A percentile compares a stretch with the other conserved stretches of the same genome.
These are phyloP conservation scores for Drosophila nasuta DNA, from an alignment of 1,140 invertebrate species.

Conservation along the genomic window DNA sequence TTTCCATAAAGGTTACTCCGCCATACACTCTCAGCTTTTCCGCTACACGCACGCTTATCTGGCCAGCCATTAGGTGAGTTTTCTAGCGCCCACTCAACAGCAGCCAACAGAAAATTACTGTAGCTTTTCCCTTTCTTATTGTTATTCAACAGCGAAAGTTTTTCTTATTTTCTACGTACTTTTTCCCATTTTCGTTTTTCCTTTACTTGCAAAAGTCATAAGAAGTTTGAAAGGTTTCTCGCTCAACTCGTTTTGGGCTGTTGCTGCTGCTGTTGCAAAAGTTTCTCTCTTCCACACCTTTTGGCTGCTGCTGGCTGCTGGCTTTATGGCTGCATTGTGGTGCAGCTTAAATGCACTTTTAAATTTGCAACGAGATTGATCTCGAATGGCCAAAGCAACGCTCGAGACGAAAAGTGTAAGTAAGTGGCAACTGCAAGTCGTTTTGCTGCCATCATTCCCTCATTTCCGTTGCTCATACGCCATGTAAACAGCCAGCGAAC, in stretches of 20 bases:
- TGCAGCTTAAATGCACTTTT: conserved; percentile 52
- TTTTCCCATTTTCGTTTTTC: background rate
- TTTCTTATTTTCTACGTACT: conserved; percentile 27
- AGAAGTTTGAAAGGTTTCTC: conserved; percentile 76
- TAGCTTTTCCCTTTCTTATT: conserved; percentile 63
- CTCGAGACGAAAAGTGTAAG: conserved; percentile 19
- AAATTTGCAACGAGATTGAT: conserved; percentile 79
- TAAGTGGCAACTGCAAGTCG: conserved; percentile 25
- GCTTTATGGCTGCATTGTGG: conserved; percentile 56
- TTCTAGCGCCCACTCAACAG: conserved; percentile 29
- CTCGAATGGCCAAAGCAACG: conserved; percentile 59
- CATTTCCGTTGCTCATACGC: conserved; percentile 71
- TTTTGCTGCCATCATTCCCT: conserved; percentile 31
- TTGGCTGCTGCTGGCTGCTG: conserved; percentile 42
- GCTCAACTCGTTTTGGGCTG: conserved; percentile 48
- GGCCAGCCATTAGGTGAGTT: conserved; percentile 64
- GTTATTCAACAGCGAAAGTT: conserved; percentile 75
- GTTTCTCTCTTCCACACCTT: background rate
- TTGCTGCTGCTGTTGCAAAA: background rate
- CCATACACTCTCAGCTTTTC: conserved; percentile 3
- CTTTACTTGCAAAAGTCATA: conserved; percentile 63
- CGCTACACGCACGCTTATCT: conserved; percentile 49
- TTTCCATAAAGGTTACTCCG: conserved; percentile 34
- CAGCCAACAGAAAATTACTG: conserved; percentile 25
- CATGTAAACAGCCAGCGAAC: conserved; percentile 66